phyloP scores from a whole-genome alignment of 2,888 invertebrate species.

The Mesochorus sp. region DNA sequence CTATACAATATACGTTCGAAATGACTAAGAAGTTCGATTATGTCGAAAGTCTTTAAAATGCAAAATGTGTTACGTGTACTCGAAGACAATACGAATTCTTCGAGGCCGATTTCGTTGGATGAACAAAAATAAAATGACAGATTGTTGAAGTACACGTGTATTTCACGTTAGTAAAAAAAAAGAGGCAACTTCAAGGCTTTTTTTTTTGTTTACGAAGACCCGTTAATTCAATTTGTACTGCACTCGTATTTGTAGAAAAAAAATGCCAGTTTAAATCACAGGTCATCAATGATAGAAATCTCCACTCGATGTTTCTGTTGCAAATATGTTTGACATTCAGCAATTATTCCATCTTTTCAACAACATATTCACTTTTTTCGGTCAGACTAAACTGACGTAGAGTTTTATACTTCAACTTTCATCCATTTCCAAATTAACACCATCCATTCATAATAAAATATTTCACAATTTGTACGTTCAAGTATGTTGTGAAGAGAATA shows the following conservation, averaged over 20 bases:
- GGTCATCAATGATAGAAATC: conserved; percentile 4
- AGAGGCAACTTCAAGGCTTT: neutral
- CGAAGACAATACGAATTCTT: conserved; percentile 6
- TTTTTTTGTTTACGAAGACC: neutral
- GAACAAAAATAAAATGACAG: neutral
- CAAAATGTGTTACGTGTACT: neutral
- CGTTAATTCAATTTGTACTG: too few relatives aligned
- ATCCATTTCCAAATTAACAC: too few relatives aligned
- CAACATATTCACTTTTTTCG: too few relatives aligned
- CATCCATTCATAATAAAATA: too few relatives aligned
- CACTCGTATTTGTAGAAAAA: neutral
- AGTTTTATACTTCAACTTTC: too few relatives aligned
- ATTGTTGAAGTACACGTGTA: neutral
- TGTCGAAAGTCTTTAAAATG: conserved; percentile 34
- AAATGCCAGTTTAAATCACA: neutral
- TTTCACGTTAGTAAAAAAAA: neutral
- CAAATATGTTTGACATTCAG: too few relatives aligned
- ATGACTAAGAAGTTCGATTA: neutral
- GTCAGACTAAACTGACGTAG: too few relatives aligned
- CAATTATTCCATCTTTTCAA: too few relatives aligned
- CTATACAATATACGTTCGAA: neutral
- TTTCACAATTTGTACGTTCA: too few relatives aligned
- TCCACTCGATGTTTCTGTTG: conserved; percentile 1
- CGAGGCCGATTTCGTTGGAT: conserved; percentile 14
- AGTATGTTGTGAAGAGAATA: too few relatives aligned